Evolutionary conservation across 2,113 vertebrate species (phyloP).

Genomic region (Fulmarus glacialis): DNA sequence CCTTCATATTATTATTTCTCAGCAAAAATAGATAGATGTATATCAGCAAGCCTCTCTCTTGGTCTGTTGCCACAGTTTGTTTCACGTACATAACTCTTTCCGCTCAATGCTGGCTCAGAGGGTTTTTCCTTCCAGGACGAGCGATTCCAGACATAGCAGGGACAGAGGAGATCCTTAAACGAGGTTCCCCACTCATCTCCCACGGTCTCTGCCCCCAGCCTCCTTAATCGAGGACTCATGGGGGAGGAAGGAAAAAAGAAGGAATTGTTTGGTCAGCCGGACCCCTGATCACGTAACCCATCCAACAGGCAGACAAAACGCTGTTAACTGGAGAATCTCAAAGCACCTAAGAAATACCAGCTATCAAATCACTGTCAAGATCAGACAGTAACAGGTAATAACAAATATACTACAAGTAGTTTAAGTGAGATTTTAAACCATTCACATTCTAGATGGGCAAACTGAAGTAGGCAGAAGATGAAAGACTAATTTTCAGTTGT

Average conservation of each 20-base stretch:
- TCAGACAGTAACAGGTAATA: background rate
- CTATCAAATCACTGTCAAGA: background rate
- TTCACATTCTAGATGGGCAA: background rate
- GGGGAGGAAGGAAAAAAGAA: background rate
- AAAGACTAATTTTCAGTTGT: background rate
- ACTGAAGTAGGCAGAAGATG: background rate
- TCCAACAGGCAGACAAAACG: background rate
- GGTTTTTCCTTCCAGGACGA: background rate
- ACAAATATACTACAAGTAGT: no score
- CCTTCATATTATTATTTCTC: background rate
- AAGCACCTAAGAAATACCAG: background rate
- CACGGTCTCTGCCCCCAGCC: background rate
- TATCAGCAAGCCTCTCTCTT: background rate
- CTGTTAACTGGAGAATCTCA: background rate
- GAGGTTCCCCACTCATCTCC: background rate
- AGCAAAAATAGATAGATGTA: background rate
- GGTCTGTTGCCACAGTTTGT: background rate
- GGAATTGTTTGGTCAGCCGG: background rate
- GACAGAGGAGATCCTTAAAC: background rate
- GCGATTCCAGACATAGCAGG: background rate
- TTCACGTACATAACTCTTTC: background rate
- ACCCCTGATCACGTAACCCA: rapidly evolving
- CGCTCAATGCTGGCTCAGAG: background rate
- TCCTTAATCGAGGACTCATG: background rate
- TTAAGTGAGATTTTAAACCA: background rate